Evolutionary conservation across 1,140 invertebrate genomes (phyloP).

Genomic region (Zaprionus vittiger): DNA sequence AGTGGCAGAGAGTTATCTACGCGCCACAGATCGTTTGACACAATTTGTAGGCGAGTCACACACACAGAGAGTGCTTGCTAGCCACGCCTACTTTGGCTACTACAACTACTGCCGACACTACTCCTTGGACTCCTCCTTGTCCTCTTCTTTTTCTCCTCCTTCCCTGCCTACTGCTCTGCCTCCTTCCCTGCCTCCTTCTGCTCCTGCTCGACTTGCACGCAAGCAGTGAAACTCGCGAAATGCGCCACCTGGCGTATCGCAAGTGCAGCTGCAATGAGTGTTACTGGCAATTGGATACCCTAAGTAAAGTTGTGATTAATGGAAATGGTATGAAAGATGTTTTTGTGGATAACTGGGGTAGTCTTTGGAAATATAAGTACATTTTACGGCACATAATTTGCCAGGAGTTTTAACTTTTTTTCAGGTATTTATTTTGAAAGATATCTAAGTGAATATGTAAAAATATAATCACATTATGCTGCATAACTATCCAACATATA

Average conservation of each 20-base stretch:
- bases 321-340: background rate
- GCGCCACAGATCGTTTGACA: conserved; percentile 47
- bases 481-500: no score
- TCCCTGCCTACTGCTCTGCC: background rate
- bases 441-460: no score
- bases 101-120: background rate
- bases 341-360: background rate
- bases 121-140: no score
- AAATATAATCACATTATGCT: no score
- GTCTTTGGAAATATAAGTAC: no score
- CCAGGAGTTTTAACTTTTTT: no score
- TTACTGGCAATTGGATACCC: conserved; percentile 7
- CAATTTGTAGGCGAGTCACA: conserved; percentile 61
- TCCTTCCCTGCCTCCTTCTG: background rate
- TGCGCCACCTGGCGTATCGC: conserved; percentile 11
- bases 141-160: background rate
- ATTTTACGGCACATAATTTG: no score
- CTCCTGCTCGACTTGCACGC: conserved; percentile 34
- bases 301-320: background rate
- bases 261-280: conserved; percentile 21
- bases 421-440: no score
- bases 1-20: conserved; percentile 37
- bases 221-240: conserved; percentile 40
- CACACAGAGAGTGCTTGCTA: background rate
- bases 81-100: conserved; percentile 9